phyloP scores from a whole-genome alignment of 2,113 vertebrate genomes.

The Balaenoptera acutorostrata region DNA sequence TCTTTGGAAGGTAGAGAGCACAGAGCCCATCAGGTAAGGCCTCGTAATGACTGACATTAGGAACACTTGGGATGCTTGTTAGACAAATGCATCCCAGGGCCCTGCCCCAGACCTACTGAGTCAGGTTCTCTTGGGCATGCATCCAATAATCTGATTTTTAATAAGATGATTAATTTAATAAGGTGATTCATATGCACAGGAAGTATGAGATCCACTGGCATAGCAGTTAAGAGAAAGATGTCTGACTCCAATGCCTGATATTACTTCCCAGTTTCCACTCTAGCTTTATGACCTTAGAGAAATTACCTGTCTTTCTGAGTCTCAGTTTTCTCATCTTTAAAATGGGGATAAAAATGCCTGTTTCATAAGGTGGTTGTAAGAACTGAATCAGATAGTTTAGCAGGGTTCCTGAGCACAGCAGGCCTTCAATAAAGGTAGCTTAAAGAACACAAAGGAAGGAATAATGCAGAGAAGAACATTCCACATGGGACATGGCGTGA shows the following conservation, averaged over 20 bases:
- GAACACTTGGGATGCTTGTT: no score
- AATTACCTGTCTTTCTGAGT: not conserved
- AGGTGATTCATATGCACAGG: not conserved
- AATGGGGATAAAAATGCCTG: not conserved
- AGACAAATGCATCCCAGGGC: not conserved
- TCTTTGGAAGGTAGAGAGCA: not conserved
- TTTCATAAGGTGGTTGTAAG: not conserved
- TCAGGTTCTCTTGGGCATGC: not conserved
- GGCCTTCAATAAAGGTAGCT: not conserved
- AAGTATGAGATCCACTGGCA: not conserved
- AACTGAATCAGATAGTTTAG: not conserved
- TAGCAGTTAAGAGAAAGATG: not conserved
- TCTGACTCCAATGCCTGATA: not conserved
- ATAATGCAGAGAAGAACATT: not conserved
- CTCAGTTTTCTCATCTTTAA: not conserved
- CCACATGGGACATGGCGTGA: not conserved
- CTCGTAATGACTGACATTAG: accelerated
- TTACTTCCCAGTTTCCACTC: not conserved
- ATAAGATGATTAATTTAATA: not conserved
- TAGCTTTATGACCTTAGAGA: not conserved
- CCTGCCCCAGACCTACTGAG: not conserved
- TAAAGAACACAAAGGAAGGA: not conserved
- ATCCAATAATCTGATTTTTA: not conserved
- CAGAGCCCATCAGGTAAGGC: not conserved
- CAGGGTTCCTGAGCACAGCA: not conserved